Percentiles rank a stretch among this genome's conserved stretches.
Conservation (phyloP, 1,140 invertebrate species). For the Diabrotica undecimpunctata region DNA sequence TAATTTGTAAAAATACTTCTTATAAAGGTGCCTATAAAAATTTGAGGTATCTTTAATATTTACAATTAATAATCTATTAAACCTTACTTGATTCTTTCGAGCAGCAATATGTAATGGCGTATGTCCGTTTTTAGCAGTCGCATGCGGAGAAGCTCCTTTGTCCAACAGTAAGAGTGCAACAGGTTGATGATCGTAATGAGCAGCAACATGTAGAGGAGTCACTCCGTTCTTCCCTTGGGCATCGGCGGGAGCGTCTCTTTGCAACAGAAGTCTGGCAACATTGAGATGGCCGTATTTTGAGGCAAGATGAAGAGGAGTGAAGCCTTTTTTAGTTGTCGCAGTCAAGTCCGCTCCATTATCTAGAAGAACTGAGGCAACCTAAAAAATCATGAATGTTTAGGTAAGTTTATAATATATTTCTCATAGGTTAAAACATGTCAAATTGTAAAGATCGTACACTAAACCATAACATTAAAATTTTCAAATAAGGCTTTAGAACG, state of each 20-base stretch:
- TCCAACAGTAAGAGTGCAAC: slow-evolving; percentile 88
- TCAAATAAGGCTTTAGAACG: too few relatives aligned
- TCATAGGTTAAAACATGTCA: too few relatives aligned
- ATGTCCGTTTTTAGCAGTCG: slow-evolving; percentile 96
- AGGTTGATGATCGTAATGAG: slow-evolving; percentile 95
- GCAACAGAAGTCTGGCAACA: slow-evolving; percentile 83
- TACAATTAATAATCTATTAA: not conserved
- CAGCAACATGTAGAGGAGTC: slow-evolving; percentile 95
- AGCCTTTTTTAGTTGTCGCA: slow-evolving; percentile 92
- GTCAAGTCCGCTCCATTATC: slow-evolving; percentile 91
- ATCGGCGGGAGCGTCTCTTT: slow-evolving; percentile 84
- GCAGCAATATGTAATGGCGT: slow-evolving; percentile 97
- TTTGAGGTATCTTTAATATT: too few relatives aligned
- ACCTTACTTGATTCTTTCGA: slow-evolving; percentile 88
- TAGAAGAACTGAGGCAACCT: slow-evolving; percentile 82
- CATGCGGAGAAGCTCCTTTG: slow-evolving; percentile 92
- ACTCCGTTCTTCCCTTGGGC: slow-evolving; percentile 97
- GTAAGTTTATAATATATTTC: too few relatives aligned
- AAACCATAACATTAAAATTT: too few relatives aligned
- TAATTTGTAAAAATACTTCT: too few relatives aligned
- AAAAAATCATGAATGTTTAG: slow-evolving; percentile 15
- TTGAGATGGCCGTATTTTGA: slow-evolving; percentile 96
- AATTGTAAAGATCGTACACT: too few relatives aligned
- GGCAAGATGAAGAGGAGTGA: slow-evolving; percentile 95
- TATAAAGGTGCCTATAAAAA: too few relatives aligned